Conservation (phyloP, 2,113 vertebrate species). For the Melanotaenia duboulayi region DNA sequence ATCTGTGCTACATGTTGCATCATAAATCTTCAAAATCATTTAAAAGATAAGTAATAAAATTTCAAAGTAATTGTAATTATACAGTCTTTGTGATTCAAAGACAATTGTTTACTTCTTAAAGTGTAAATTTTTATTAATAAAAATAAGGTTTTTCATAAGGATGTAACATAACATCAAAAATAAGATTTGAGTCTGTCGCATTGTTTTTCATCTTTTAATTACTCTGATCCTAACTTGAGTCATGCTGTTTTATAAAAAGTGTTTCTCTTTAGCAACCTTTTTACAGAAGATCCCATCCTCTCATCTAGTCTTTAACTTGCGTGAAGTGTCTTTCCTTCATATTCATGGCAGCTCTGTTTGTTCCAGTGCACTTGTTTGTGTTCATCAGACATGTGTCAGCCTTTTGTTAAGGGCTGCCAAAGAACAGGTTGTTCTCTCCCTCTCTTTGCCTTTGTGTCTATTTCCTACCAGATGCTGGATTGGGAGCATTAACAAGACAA, state of each 20-base stretch:
- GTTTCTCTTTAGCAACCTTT: background rate
- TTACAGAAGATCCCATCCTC: slow-evolving; percentile 11
- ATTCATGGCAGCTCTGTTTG: slow-evolving; percentile 33
- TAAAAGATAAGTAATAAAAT: background rate
- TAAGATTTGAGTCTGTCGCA: background rate
- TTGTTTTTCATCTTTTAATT: background rate
- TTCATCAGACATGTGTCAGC: slow-evolving; percentile 65
- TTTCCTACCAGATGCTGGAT: slow-evolving; percentile 81
- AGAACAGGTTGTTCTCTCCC: slow-evolving; percentile 72
- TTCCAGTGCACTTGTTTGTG: slow-evolving; percentile 40
- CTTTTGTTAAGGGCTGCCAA: slow-evolving; percentile 72
- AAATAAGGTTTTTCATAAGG: background rate
- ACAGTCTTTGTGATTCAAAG: background rate
- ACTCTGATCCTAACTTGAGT: background rate
- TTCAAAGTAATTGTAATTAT: background rate
- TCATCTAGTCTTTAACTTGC: slow-evolving; percentile 18
- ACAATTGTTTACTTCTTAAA: background rate
- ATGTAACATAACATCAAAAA: background rate
- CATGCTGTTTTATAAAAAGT: background rate
- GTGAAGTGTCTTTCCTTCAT: slow-evolving; percentile 37
- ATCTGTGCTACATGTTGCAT: background rate
- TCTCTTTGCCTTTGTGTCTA: slow-evolving; percentile 71
- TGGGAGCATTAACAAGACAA: slow-evolving; percentile 76
- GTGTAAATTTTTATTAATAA: background rate
- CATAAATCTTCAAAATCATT: background rate